Evolutionary conservation across 2,113 vertebrate genomes (phyloP), one percentile per base, ranked within the genome.

Genomic region (Onychostruthus taczanowskii): DNA sequence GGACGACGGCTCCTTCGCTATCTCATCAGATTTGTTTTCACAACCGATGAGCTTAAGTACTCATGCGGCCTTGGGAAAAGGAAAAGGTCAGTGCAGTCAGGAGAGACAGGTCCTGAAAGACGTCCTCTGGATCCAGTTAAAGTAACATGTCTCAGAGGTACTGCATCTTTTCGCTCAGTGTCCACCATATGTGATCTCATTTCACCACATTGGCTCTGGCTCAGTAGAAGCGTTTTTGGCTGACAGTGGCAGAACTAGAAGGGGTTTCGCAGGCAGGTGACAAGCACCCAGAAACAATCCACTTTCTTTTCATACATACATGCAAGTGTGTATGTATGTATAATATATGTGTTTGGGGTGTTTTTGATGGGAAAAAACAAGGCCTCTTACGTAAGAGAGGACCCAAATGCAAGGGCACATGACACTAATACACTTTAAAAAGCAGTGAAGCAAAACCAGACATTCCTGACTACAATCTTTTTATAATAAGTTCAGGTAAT

Each of bases 71-170:
- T 99, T 98, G 99, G 99, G 43, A 99, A 99, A 98, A 99, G 99
- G 98, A 99, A 99, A 98, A 99, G 99, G 90, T 99, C 99, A 85
- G 99, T 99, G 97, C 99, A 99, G 98, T 99, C 99, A 96, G 99
- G 99, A 97, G 99, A 99, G 94, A 98, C 98, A 47, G 99, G 99
- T 96, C 99, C 99, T 87, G 99, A 99, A 98, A 99, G 99, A 97
- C 98, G 99, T 82, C 99, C 99, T 82, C 99, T 99, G 97, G 99
- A 99, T 98, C 99, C 99, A 61, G 98, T 99, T 98, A 99, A 99
- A 99, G 99, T 99, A 98, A 99, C 99, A 98, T 99, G 99, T 98
- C 99, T 99, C 98, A 99, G 99, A 99, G 99, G 99, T 99, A 99
- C 98, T 97, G 97, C 98, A 98, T 97, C 97, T 97, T 98, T 98